A percentile compares a stretch with the other conserved stretches of the same genome.
These are phyloP conservation scores for Esox niger DNA, from an alignment of 2,113 vertebrate species.

Conservation along the genomic window DNA sequence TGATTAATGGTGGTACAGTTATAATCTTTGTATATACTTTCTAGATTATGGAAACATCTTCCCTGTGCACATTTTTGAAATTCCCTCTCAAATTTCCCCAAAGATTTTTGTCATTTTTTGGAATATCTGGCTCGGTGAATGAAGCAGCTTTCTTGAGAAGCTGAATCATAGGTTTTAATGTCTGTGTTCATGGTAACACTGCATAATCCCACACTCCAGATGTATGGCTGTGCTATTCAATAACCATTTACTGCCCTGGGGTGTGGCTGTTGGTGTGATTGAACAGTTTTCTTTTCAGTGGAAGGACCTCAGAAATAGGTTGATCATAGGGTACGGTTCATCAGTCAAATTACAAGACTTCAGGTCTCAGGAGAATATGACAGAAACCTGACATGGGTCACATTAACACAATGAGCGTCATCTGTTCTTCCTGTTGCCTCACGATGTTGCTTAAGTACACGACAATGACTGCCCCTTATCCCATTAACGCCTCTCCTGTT, in stretches of 20 bases:
- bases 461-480: conserved; percentile 54
- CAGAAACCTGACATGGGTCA: conserved; percentile 9
- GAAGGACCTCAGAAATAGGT: neutral
- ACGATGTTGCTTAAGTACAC: conserved; percentile 45
- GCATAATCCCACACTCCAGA: neutral
- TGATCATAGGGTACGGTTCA: neutral
- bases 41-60: too few relatives aligned
- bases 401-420: conserved; percentile 33
- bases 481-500: conserved; percentile 54
- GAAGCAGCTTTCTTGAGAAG: conserved; percentile 19
- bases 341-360: too few relatives aligned
- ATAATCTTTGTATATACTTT: neutral
- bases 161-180: conserved; percentile 21
- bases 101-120: too few relatives aligned
- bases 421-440: conserved; percentile 38
- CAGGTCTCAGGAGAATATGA: neutral
- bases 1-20: conserved; percentile 9
- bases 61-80: neutral
- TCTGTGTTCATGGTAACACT: conserved; percentile 26
- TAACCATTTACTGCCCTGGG: neutral
- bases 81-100: neutral
- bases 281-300: neutral
- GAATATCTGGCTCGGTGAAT: conserved; percentile 9
- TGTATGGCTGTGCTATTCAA: neutral
- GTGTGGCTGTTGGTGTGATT: neutral